Evolutionary conservation across 2,113 vertebrate genomes (phyloP).

Genomic region (Rhinolophus ferrumequinum): DNA sequence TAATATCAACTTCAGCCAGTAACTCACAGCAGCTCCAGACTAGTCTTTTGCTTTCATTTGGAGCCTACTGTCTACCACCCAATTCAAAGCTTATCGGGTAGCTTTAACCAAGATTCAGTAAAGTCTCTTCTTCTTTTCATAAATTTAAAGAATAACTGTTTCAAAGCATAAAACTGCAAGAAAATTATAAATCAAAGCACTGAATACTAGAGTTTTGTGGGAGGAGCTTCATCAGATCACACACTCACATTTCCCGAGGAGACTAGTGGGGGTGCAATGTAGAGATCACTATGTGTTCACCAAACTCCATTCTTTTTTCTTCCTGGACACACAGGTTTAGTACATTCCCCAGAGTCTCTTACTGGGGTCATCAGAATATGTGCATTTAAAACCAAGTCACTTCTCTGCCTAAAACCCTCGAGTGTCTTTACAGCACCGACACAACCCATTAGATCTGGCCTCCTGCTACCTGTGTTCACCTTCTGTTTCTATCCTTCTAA

Average conservation of each 20-base stretch:
- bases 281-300: neutral
- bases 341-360: neutral
- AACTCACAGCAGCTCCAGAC: neutral
- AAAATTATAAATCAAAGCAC: neutral
- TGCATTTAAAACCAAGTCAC: neutral
- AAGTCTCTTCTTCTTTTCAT: neutral
- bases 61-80: neutral
- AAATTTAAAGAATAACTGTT: neutral
- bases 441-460: neutral
- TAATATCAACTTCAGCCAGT: neutral
- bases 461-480: fast-evolving
- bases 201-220: neutral
- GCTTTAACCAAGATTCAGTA: neutral
- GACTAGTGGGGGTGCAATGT: neutral
- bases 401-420: neutral
- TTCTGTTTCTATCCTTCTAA: neutral
- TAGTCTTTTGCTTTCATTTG: neutral
- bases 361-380: neutral
- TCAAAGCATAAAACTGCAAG: conserved; percentile 1
- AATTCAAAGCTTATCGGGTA: neutral
- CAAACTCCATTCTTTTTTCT: neutral
- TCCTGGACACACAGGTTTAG: neutral
- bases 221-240: neutral
- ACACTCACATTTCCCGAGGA: too few species aligned
- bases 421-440: fast-evolving